A percentile compares a stretch with the other conserved stretches of the same genome.
Conservation (phyloP, 2,888 invertebrate species). For the Bombylius discolor region DNA sequence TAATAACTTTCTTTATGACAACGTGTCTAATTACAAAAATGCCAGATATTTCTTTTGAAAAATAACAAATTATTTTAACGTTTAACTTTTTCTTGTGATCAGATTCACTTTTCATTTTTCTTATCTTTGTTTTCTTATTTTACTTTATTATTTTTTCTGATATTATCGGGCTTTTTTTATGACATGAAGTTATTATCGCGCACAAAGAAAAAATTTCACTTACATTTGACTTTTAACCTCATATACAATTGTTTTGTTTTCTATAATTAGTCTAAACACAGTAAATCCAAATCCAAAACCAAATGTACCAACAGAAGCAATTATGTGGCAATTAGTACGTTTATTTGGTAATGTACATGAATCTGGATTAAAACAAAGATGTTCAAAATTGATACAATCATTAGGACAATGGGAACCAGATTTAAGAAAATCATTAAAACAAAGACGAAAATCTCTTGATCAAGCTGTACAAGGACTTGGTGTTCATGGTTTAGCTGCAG, state of each 20-base stretch:
- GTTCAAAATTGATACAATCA: slow-evolving; percentile 45
- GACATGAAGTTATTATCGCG: too few species aligned
- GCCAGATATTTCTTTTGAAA: too few species aligned
- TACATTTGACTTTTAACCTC: too few species aligned
- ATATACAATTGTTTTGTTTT: too few species aligned
- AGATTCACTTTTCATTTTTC: too few species aligned
- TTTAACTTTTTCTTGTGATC: too few species aligned
- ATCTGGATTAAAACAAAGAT: slow-evolving; percentile 47
- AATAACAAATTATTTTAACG: too few species aligned
- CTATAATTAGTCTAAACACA: slow-evolving; percentile 29
- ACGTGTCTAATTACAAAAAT: too few species aligned
- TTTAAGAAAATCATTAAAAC: slow-evolving; percentile 51
- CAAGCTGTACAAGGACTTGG: slow-evolving; percentile 77
- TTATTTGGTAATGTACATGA: slow-evolving; percentile 50
- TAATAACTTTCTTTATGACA: too few species aligned
- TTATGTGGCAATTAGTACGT: slow-evolving; percentile 75
- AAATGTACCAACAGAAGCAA: slow-evolving; percentile 59
- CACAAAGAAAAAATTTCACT: background rate
- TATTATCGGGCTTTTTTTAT: too few species aligned
- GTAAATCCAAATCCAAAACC: slow-evolving; percentile 43
- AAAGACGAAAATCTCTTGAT: slow-evolving; percentile 60
- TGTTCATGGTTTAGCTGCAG: slow-evolving; percentile 70
- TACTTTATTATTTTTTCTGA: too few species aligned
- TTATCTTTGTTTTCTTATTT: too few species aligned
- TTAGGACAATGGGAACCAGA: slow-evolving; percentile 51